Evolutionary conservation across 2,888 invertebrate genomes (phyloP).

Genomic region (Latrodectus elegans): DNA sequence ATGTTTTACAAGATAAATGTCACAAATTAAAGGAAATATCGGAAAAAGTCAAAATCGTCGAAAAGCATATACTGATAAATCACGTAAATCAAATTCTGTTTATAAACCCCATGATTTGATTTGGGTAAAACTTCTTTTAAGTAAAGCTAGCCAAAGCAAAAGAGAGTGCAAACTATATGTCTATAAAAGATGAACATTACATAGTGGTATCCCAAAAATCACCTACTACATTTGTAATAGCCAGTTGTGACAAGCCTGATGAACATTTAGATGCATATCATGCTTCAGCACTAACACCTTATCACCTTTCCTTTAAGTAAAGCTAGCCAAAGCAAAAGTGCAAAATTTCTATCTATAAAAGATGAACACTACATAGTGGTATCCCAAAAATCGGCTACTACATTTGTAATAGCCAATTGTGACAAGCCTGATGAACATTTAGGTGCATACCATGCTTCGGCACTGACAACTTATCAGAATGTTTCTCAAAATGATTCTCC

Average conservation of each 20-base stretch:
- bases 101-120: no score
- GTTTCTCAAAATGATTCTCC: no score
- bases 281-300: neutral
- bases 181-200: constrained; percentile 4
- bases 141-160: constrained; percentile 1
- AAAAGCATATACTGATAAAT: no score
- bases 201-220: constrained; percentile 15
- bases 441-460: constrained; percentile 3
- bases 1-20: neutral
- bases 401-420: neutral
- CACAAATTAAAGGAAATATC: no score
- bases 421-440: constrained; percentile 5
- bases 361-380: constrained; percentile 13
- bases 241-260: constrained; percentile 3
- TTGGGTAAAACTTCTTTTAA: neutral
- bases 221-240: neutral
- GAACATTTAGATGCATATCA: constrained; percentile 6
- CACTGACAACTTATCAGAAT: neutral
- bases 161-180: constrained; percentile 14
- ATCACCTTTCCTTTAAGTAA: constrained; percentile 5
- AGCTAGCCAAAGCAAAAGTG: neutral
- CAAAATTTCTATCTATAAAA: constrained; percentile 6
- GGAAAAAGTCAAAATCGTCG: no score
- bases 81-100: no score
- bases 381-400: constrained; percentile 2